Evolutionary conservation across 1,140 invertebrate genomes (phyloP), one percentile per base, ranked within the genome.

Genomic region (Trissolcus basalis): DNA sequence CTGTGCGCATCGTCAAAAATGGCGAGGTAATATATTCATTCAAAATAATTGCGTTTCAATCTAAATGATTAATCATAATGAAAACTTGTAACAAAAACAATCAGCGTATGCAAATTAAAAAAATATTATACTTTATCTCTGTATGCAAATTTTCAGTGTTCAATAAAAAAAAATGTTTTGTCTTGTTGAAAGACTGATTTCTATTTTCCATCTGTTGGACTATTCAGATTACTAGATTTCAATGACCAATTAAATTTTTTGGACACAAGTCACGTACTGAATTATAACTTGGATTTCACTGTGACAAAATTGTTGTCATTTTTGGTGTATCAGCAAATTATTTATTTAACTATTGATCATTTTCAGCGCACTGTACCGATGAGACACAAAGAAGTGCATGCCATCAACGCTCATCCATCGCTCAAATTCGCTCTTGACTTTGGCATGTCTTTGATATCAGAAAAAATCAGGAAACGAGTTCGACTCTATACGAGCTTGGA

Each of bases 371-470:
- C 94, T 0, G 86, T 96, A 43, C 95, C 95, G 19, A 92, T 96
- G 90, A 89, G 95, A 71, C 95, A 96, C 85, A 96, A 96, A 83
- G 92, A 94, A 81, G 92, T 96, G 4, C 92, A 96, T 80, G 93
- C 91, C 5, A 91, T 96, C 16, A 94, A 95, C 80, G 91, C 92
- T 0, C 94, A 94, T 78, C 90, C 92, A 0, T 93, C 93, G 0
- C 88, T 96, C 39, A 94, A 94, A 80, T 94, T 94, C 68, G 92
- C 94, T 0, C 87, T 95, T 0, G 94, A 96, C 80, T 94, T 95
- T 81, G 93, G 94, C 15, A 93, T 95, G 90, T 91, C 90, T 0
- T 88, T 96, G 64, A 92, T 96, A 67, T 94, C 93, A 0, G 93
- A 95, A 15, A 96, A 96, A 84, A 93, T 96, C 10, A 91, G 91